These are phyloP conservation scores for Silurus meridionalis DNA, from an alignment of 2,113 vertebrate species.

Conservation along the genomic window DNA sequence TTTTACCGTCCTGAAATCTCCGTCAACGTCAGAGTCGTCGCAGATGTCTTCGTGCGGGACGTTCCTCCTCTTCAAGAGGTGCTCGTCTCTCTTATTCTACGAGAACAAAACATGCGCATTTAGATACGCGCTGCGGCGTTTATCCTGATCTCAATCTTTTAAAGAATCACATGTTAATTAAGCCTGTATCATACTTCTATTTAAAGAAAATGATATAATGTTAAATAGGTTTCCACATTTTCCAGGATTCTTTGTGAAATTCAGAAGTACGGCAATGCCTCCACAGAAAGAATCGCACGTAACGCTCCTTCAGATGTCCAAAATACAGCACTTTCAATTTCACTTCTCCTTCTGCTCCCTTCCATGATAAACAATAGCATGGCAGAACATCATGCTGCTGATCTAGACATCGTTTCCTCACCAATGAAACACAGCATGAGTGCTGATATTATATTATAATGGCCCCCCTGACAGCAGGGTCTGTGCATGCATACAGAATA, in stretches of 20 bases:
- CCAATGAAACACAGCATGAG: background rate
- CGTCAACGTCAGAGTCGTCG: slow-evolving; percentile 93
- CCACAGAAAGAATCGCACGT: background rate
- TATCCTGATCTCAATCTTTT: background rate
- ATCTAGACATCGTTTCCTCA: background rate
- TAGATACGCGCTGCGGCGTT: background rate
- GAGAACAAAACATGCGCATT: background rate
- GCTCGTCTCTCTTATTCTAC: slow-evolving; percentile 97
- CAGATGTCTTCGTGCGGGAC: slow-evolving; percentile 95
- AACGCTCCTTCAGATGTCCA: background rate
- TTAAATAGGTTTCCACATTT: background rate
- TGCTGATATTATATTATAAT: background rate
- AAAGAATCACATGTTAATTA: background rate
- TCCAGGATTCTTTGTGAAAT: background rate
- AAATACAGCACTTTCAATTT: background rate
- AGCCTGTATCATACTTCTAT: background rate
- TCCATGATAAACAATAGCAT: background rate
- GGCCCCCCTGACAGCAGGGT: too few species aligned
- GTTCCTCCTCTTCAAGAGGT: slow-evolving; percentile 95
- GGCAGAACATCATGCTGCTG: background rate
- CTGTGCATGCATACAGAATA: background rate
- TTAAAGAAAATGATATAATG: background rate
- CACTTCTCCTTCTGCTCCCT: background rate
- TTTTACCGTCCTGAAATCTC: slow-evolving; percentile 92
- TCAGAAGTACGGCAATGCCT: background rate